Base-by-base conservation (phyloP, 1,140 invertebrate species). In the Zaprionus tsacasi region DNA sequence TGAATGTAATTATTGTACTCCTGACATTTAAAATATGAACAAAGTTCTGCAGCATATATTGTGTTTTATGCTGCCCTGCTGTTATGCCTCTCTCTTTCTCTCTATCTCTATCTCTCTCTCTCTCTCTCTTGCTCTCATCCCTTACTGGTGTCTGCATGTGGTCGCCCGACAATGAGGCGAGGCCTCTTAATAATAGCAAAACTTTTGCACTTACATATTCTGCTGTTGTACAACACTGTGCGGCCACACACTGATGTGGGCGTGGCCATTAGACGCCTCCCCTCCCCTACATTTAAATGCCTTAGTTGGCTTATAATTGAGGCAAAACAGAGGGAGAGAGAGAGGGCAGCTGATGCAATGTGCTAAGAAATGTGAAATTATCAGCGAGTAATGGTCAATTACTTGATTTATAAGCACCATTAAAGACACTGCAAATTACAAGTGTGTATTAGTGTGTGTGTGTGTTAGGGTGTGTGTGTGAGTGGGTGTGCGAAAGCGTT, bases 1-100 rank as follows among this genome's bases (percentile, higher is more conserved):
- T 89, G 85, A 89, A 89, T 86, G 78, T 89, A 89, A 89, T 89
- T 89, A 89, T 89, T 85, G 79, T 81, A 76, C 85, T 85, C 85
- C 85, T 85, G 86, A 81, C 86, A 89, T 76, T 89, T 77, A 89
- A 89, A 89, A 89, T 89, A 89, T 89, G 85, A 81, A 90, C 86
- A 90, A 89, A 89, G 78, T 89, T 89, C 75, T 89, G 50, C 70
- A 48, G 65, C 80, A 83, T 89, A 88, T 88, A 88, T 89, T 85
- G 60, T 76, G 66, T 78, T 76, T 75, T 81, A 81, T 88, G 88
- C 58, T 70, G 76, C 17, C 25, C 70, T 33, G 17, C 36, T 38
- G 45, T 15, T 21, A 11, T 48, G 21, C 21, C 21, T 21, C 21
- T 2, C 21, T 8, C 8, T 17, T 8, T 11, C 45, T 50, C 45